Evolutionary conservation across 2,888 invertebrate genomes (phyloP).

Genomic region (Linnaemya vulpina): DNA sequence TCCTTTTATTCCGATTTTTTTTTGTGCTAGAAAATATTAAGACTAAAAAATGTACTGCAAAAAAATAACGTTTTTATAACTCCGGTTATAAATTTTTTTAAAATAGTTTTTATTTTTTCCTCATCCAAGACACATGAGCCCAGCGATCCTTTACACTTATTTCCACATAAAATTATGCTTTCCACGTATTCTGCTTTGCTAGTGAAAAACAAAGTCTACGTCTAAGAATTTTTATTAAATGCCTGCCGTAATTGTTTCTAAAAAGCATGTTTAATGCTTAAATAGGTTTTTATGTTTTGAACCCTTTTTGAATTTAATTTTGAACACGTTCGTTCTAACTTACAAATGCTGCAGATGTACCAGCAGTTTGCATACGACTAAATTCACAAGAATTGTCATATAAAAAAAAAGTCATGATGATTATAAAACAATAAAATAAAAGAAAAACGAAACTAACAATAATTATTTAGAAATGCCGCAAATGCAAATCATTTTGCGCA

Average conservation of each 20-base stretch:
- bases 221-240: neutral
- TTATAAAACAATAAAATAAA: slow-evolving; percentile 43
- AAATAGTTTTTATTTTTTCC: no score
- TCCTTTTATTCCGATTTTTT: no score
- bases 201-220: neutral
- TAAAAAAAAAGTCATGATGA: slow-evolving; percentile 20
- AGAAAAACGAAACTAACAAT: slow-evolving; percentile 21
- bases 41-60: no score
- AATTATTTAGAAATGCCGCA: slow-evolving; percentile 31
- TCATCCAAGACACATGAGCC: no score
- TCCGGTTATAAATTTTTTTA: no score
- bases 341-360: slow-evolving; percentile 10
- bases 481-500: slow-evolving; percentile 38
- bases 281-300: slow-evolving; percentile 18
- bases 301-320: slow-evolving; percentile 30
- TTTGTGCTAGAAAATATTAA: no score
- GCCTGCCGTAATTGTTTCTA: slow-evolving; percentile 12
- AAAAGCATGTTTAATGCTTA: neutral
- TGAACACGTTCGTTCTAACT: slow-evolving; percentile 31
- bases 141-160: neutral
- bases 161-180: neutral
- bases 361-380: slow-evolving; percentile 3
- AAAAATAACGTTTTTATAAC: no score
- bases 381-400: slow-evolving; percentile 55
- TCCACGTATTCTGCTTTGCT: neutral